Conservation (phyloP, 2,797 vertebrate species). For the Scomberomorus guttatus region DNA sequence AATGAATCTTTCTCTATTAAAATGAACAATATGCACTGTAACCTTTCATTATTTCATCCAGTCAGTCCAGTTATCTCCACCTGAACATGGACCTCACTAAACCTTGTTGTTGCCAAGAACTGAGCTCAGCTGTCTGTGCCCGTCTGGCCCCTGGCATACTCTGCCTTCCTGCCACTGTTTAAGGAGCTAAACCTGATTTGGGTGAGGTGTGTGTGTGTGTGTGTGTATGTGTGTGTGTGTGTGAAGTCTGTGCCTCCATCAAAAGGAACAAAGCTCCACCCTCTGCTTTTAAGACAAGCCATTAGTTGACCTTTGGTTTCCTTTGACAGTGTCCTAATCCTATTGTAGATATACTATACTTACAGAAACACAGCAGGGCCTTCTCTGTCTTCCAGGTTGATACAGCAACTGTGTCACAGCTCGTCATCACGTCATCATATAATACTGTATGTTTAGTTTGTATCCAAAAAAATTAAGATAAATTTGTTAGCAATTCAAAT, state of each 20-base stretch:
- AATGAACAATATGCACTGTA: not conserved
- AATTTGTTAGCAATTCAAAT: not conserved
- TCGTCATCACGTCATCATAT: too few species aligned
- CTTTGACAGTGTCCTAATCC: conserved; percentile 43
- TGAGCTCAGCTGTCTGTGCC: conserved; percentile 15
- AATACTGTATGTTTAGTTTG: not conserved
- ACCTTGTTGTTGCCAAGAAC: conserved; percentile 30
- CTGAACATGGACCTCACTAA: conserved; percentile 19
- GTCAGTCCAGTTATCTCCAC: not conserved
- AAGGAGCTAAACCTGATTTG: conserved; percentile 56
- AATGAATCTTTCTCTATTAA: not conserved
- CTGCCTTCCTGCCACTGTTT: conserved; percentile 45
- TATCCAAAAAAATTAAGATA: not conserved
- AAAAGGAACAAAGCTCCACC: conserved; percentile 35
- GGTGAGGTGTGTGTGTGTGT: conserved; percentile 32
- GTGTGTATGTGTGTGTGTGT: conserved; percentile 27
- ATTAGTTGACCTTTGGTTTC: conserved; percentile 48
- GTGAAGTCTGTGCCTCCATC: conserved; percentile 35
- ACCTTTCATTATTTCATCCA: conserved; percentile 9
- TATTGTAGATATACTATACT: conserved; percentile 36
- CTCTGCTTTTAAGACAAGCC: conserved; percentile 27
- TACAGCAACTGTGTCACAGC: not conserved
- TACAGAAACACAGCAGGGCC: conserved; percentile 1
- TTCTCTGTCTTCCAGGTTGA: not conserved
- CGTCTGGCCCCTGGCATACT: conserved; percentile 28